Evolutionary conservation across 2,888 invertebrate genomes (phyloP), one percentile per base, ranked within the genome.

Genomic region (Parnassius smintheus): DNA sequence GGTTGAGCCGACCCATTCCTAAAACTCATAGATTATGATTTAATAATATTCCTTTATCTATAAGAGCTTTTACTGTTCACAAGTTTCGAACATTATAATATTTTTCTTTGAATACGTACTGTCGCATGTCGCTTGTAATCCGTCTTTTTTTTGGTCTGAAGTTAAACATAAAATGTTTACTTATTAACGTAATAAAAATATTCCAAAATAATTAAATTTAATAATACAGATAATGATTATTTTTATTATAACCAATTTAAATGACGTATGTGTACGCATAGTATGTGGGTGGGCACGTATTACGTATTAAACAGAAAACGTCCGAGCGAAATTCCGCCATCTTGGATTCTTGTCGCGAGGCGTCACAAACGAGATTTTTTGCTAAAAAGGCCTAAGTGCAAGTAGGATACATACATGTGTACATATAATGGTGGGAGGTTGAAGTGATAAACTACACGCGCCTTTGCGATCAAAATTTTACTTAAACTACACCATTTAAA

Each of bases 331-430:
- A 70, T 70, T 77, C 73, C 78, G 90, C 90, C 90, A 91, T 91
- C 88, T 91, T 90, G 88, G 70, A 78, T 84, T 76, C 81, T 83
- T 81, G 83, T 76, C 81, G 83, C 59, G 59, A 87, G 84, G 88
- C 88, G 87, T 89, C 88, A 87, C 85, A 82, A 80, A 78, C 82
- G 81, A 78, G 76, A 78, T 80, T 82, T 81, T 81, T 79, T 77
- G 72, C 76, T 74, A 77, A 85, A 88, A 88, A 83, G 78, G 82
- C 82, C 80, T 86, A 90, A 89, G 88, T 86, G 84, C 82, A 72
- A 77, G 80, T 82, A 82, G 80, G 85, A 83, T 84, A 86, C 85
- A 81, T 86, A 87, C 80, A 77, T 86, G 86, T 83, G 81, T 86
- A 87, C 80, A 78, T 86, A 86, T 83, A 82, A 85, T 82, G 53